A percentile compares a stretch with the other conserved stretches of the same genome.
These are phyloP conservation scores for Heliconius aoede DNA, from an alignment of 2,888 invertebrate genomes.

Conservation along the genomic window DNA sequence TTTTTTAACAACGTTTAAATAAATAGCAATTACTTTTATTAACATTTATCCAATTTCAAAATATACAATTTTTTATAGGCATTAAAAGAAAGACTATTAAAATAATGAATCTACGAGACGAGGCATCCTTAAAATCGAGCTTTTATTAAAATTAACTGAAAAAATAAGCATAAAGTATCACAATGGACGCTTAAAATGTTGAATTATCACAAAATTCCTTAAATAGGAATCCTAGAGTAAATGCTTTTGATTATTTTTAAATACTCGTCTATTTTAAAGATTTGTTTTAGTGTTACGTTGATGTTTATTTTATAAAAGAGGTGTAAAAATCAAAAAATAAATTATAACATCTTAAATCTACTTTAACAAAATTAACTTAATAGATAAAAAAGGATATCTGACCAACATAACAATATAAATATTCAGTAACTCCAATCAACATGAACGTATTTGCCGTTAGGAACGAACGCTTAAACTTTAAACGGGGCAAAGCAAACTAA, in stretches of 20 bases:
- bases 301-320: background rate
- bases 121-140: background rate
- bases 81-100: background rate
- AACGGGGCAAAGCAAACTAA: slow-evolving; percentile 36
- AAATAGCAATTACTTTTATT: background rate
- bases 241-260: background rate
- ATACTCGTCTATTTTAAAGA: background rate
- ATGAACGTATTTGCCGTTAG: slow-evolving; percentile 29
- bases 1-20: background rate
- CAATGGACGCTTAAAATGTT: slow-evolving; percentile 1
- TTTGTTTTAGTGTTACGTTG: background rate
- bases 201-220: background rate
- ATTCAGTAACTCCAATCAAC: slow-evolving; percentile 23
- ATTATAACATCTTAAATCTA: background rate
- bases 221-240: background rate
- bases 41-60: background rate
- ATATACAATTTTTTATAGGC: background rate
- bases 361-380: background rate
- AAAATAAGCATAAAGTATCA: background rate
- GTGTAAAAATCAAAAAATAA: background rate
- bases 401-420: background rate
- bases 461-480: slow-evolving; percentile 27
- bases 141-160: slow-evolving; percentile 11
- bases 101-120: slow-evolving; percentile 1
- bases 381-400: background rate